Conservation (phyloP, 2,797 vertebrate species). For the Scarus forsteni region DNA sequence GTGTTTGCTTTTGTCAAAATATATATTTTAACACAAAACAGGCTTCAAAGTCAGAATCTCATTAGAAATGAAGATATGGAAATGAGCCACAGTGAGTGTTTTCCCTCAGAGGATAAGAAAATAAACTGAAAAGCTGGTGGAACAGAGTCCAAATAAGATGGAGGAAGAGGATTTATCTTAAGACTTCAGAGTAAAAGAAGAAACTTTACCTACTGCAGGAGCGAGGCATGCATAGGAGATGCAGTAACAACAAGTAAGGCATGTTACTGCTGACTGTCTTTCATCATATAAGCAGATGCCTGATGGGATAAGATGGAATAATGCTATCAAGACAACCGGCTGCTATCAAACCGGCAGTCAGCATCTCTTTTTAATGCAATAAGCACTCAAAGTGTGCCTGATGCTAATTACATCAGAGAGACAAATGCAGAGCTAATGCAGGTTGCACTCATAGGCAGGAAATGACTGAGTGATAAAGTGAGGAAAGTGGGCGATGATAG, state of each 20-base stretch:
- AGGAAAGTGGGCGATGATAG: slow-evolving; percentile 25
- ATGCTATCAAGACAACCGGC: slow-evolving; percentile 40
- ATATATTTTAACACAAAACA: slow-evolving; percentile 1
- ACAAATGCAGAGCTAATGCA: slow-evolving; percentile 66
- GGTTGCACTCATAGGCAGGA: slow-evolving; percentile 59
- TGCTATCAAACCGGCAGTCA: slow-evolving; percentile 52
- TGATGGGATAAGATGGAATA: slow-evolving; percentile 54
- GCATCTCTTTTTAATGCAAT: slow-evolving; percentile 54
- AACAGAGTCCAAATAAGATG: slow-evolving; percentile 16
- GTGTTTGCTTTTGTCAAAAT: too few relatives aligned
- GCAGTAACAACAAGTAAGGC: neutral
- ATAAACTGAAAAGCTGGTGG: neutral
- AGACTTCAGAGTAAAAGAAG: neutral
- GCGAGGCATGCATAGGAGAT: slow-evolving; percentile 1
- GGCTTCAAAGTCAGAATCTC: neutral
- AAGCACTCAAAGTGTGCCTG: slow-evolving; percentile 39
- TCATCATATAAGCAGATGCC: slow-evolving; percentile 22
- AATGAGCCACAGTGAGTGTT: neutral
- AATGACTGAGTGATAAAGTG: slow-evolving; percentile 51
- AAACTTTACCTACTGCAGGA: neutral
- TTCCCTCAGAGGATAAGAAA: slow-evolving; percentile 5
- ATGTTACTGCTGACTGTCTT: slow-evolving; percentile 6
- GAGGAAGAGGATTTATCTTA: neutral
- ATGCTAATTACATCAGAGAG: slow-evolving; percentile 66
- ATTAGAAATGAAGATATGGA: neutral